Conservation (phyloP, 2,888 invertebrate species). For the Gnatocerus cornutus region DNA sequence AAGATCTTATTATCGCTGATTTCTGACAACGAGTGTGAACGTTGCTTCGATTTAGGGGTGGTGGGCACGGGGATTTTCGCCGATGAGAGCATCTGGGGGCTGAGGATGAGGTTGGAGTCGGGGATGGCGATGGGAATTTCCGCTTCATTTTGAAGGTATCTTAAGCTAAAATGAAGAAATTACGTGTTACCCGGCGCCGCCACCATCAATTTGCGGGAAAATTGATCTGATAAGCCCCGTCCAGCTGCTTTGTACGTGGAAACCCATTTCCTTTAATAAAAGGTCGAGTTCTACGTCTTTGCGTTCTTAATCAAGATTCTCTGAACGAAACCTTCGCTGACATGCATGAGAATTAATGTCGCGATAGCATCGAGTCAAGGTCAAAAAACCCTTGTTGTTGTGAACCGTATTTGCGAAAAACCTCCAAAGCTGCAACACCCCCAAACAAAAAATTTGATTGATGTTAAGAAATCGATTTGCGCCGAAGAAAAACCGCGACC, state of each 20-base stretch:
- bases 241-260: no score
- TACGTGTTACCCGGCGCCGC: background rate
- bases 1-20: constrained; percentile 68
- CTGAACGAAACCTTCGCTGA: no score
- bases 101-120: constrained; percentile 51
- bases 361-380: no score
- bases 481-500: constrained; percentile 12
- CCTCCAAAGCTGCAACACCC: no score
- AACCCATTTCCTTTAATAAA: no score
- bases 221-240: no score
- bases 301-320: no score
- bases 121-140: constrained; percentile 61
- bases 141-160: constrained; percentile 76
- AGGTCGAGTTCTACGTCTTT: no score
- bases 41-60: constrained; percentile 45
- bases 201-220: no score
- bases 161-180: constrained; percentile 72
- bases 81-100: constrained; percentile 56
- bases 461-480: constrained; percentile 18
- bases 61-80: constrained; percentile 16
- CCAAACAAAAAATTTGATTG: constrained; percentile 8
- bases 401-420: no score
- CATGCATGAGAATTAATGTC: no score
- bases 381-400: no score
- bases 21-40: constrained; percentile 66